phyloP scores from a whole-genome alignment of 1,140 invertebrate genomes.

The Phocides pigmalion region DNA sequence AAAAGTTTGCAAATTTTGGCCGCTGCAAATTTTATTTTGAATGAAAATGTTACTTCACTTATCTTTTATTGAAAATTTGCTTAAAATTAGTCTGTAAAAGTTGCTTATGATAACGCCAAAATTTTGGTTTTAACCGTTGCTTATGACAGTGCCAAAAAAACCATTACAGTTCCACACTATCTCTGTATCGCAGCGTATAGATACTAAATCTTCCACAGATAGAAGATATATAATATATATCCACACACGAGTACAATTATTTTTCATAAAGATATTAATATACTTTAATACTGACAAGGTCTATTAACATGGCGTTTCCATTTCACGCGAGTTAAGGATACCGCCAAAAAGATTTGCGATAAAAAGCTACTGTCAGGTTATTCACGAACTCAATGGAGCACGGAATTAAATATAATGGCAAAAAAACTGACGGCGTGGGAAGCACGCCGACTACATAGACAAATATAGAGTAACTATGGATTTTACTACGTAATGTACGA shows the following conservation, averaged over 20 bases:
- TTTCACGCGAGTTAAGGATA: conserved; percentile 25
- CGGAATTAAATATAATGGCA: conserved; percentile 25
- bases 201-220: too few species aligned
- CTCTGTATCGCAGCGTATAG: too few species aligned
- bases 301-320: conserved; percentile 6
- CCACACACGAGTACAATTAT: too few species aligned
- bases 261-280: too few species aligned
- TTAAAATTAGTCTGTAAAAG: too few species aligned
- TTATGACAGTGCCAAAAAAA: too few species aligned
- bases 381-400: conserved; percentile 24
- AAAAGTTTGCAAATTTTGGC: conserved; percentile 19
- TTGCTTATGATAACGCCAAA: too few species aligned
- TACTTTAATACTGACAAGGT: conserved; percentile 3
- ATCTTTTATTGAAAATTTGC: too few species aligned
- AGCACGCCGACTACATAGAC: neutral
- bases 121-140: too few species aligned
- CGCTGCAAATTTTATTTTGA: neutral
- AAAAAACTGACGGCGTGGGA: conserved; percentile 29
- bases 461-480: neutral
- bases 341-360: conserved; percentile 14
- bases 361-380: conserved; percentile 22
- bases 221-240: too few species aligned
- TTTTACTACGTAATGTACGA: too few species aligned
- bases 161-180: too few species aligned
- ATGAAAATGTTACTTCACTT: neutral